A percentile compares a stretch with the other conserved stretches of the same genome.
Conservation (phyloP, 2,113 vertebrate genomes). For the Corydoras maculifer region DNA sequence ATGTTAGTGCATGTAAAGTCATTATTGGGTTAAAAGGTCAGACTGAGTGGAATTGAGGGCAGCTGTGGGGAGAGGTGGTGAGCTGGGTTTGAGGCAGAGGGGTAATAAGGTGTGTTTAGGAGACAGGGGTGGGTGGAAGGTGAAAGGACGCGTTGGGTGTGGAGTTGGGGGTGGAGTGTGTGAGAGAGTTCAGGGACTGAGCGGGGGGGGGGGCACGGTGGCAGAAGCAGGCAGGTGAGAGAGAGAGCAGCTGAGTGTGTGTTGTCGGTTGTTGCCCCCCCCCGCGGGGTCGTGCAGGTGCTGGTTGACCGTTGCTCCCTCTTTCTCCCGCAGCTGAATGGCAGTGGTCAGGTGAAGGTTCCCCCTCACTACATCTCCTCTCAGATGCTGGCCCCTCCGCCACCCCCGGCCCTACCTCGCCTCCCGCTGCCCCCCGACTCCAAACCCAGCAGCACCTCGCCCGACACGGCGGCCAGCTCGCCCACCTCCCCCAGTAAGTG, state of each 20-base stretch:
- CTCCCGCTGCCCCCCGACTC: constrained; percentile 78
- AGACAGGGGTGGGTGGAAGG: no score
- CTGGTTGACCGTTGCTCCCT: constrained; percentile 43
- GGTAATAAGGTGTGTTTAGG: no score
- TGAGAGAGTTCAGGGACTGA: neutral
- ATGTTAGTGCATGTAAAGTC: no score
- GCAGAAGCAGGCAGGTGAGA: neutral
- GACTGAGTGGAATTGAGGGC: no score
- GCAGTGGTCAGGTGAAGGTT: constrained; percentile 89
- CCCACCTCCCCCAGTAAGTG: constrained; percentile 88
- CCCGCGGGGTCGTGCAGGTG: constrained; percentile 25
- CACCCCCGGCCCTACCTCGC: constrained; percentile 76
- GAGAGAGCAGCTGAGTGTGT: constrained; percentile 36
- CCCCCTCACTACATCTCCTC: constrained; percentile 87
- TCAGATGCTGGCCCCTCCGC: constrained; percentile 84
- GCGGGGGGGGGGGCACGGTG: neutral
- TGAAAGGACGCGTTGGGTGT: neutral
- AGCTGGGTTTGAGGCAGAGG: no score
- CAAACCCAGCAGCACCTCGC: constrained; percentile 81
- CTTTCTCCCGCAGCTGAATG: constrained; percentile 76
- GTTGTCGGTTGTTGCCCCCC: constrained; percentile 25
- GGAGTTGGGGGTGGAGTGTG: neutral
- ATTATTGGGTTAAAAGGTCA: no score
- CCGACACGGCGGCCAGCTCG: constrained; percentile 78
- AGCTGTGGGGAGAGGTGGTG: no score